A percentile compares a stretch with the other conserved stretches of the same genome.
These are phyloP conservation scores for Varanus komodoensis DNA, from an alignment of 2,113 vertebrate genomes.

Conservation along the genomic window DNA sequence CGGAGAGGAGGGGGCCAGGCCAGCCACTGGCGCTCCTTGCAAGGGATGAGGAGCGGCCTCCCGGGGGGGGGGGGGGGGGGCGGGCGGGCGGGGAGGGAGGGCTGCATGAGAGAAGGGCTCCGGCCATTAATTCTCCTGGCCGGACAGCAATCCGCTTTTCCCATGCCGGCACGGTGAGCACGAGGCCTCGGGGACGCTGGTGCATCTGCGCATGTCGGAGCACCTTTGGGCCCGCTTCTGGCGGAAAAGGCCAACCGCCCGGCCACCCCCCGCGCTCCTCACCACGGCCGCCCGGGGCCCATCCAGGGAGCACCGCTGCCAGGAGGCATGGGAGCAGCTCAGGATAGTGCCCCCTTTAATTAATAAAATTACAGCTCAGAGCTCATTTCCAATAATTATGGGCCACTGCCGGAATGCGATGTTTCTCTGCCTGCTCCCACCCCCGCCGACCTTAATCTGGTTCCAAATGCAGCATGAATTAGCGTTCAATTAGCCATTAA, in stretches of 20 bases:
- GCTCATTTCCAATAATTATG: constrained; percentile 64
- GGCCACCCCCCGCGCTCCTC: too few relatives aligned
- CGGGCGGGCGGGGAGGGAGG: too few relatives aligned
- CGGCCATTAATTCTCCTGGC: too few relatives aligned
- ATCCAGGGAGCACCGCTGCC: constrained; percentile 42
- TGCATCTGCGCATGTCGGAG: not conserved
- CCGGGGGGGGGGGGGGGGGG: too few relatives aligned
- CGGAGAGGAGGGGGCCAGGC: too few relatives aligned
- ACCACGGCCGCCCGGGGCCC: too few relatives aligned
- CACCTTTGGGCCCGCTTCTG: constrained; percentile 38
- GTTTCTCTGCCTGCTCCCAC: constrained; percentile 42
- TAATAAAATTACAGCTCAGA: constrained; percentile 63
- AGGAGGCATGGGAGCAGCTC: constrained; percentile 27
- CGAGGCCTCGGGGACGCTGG: too few relatives aligned
- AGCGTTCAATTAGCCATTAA: constrained; percentile 70
- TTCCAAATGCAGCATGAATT: constrained; percentile 54
- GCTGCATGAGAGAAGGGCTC: too few relatives aligned
- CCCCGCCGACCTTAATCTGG: constrained; percentile 59
- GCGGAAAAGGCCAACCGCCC: constrained; percentile 27
- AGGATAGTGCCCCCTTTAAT: constrained; percentile 40
- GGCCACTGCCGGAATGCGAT: constrained; percentile 54
- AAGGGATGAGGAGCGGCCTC: too few relatives aligned
- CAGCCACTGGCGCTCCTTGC: too few relatives aligned
- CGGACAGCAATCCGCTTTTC: too few relatives aligned
- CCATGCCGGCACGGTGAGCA: too few relatives aligned